phyloP scores from a whole-genome alignment of 2,888 invertebrate genomes.

The Pteria penguin region DNA sequence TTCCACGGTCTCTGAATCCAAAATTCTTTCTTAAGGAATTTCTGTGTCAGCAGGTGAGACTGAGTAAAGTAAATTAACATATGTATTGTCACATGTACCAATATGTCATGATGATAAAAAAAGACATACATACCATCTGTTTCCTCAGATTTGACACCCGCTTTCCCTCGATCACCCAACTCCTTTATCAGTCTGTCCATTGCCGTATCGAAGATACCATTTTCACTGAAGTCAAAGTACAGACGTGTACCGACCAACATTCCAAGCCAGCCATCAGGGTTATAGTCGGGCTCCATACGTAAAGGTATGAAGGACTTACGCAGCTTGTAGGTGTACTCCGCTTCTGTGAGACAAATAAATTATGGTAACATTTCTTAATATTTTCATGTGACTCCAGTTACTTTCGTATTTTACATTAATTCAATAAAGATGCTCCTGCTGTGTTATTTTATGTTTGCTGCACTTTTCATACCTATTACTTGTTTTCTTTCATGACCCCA shows the following conservation, averaged over 20 bases:
- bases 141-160: constrained; percentile 25
- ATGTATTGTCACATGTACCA: no score
- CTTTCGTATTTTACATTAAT: no score
- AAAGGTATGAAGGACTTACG: constrained; percentile 77
- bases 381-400: no score
- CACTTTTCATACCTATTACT: no score
- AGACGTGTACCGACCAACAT: constrained; percentile 76
- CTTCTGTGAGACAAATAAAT: constrained; percentile 76
- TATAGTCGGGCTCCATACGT: constrained; percentile 71
- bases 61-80: no score
- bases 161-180: constrained; percentile 70
- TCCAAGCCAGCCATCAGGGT: constrained; percentile 79
- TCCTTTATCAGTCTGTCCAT: constrained; percentile 70
- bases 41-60: no score
- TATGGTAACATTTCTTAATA: no score
- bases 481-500: no score
- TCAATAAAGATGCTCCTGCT: not conserved
- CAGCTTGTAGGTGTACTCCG: constrained; percentile 77
- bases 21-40: no score
- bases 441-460: not conserved
- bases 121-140: not conserved
- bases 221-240: constrained; percentile 75
- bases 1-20: no score
- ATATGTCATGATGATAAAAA: no score
- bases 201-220: constrained; percentile 59